Evolutionary conservation across 2,113 vertebrate species (phyloP), one percentile per base, ranked within the genome.

Genomic region (Crotophaga sulcirostris): DNA sequence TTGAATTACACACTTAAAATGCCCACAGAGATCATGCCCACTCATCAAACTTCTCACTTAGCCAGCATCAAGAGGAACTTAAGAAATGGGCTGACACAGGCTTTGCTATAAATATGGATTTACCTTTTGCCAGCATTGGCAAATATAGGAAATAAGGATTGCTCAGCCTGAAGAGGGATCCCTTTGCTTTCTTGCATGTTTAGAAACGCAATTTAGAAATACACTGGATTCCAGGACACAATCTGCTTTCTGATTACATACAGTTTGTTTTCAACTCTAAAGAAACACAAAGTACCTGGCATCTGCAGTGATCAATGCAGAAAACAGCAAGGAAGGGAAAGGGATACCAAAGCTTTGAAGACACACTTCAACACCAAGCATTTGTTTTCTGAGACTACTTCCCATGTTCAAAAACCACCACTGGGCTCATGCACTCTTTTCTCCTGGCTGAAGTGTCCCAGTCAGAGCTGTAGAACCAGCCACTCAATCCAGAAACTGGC

Each of bases 21-120:
- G 58, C 31, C 33, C 15, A 2, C 11, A 6, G 3, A 29, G 20
- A 29, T 38, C 52, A 33, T 14, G 44, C 31, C 42, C 21, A 4
- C 56, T 79, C 40, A 73, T 7, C 58, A 54, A 45, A 44, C 72
- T 21, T 16, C 49, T 51, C 54, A 42, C 42, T 34, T 54, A 42
- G n/a, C 4, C 36, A 72, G 28, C 59, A 90, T 19, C 11, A 17
- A 16, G 38, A 40, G 38, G 60, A 92, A 92, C 72, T 69, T 66
- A 10, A 95, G 90, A 64, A 83, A 90, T 33, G 64, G 93, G 91
- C 95, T 97, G 91, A 96, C 94, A 47, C 89, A 92, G 67, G 91
- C 84, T 94, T 70, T 95, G 17, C 95, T 96, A 90, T 93, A 93
- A 94, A 94, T 94, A 94, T 0, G 24, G 76, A 67, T 70, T 90